Evolutionary conservation across 1,140 invertebrate species (phyloP), one percentile per base, ranked within the genome.

Genomic region (Cepaea nemoralis): DNA sequence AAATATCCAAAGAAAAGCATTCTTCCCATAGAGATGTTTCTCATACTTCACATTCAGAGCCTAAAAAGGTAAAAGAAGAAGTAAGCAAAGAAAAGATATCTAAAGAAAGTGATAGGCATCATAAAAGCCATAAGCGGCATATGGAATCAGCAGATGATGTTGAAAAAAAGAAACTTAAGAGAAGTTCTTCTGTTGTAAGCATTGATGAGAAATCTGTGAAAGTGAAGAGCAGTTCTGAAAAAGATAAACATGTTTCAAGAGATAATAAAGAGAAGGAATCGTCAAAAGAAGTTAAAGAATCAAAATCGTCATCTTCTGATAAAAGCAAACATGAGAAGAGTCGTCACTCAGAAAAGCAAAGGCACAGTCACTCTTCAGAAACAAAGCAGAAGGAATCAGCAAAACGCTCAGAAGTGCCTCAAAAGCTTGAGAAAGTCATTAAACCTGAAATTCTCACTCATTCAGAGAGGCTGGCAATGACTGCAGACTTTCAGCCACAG

Each of bases 401-500:
- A n/a, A 77, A 77, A 77, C n/a, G 31, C 40, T 40, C 50, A 37
- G 19, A 35, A 66, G 27, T 59, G 5, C 27, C 31, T 0, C 73
- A 76, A 22, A 73, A 42, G 27, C n/a, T n/a, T 55, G 50, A 77
- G 24, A 77, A 33, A 67, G 5, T 24, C 39, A 42, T 2, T 39
- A 77, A 77, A 66, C 31, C 39, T 39, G 76, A 66, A 16, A 67
- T 1, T 24, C 16, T 66, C 0, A 66, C 76, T 2, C 35, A 77
- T 24, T 50, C 74, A 37, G 37, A 77, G 19, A 35, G 37, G 22
- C 76, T 77, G 27, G 76, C 76, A 27, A 39, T 77, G 76, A 77
- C 50, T n/a, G 76, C 76, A 63, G 76, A 66, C 59, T 77, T 66
- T 33, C 76, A 77, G 37, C 76, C 76, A 35, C 39, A 77, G 59